Percentiles rank a stretch among this genome's conserved stretches.
These are phyloP conservation scores for Ornithorhynchus anatinus DNA, from an alignment of 2,113 vertebrate species.

Conservation along the genomic window DNA sequence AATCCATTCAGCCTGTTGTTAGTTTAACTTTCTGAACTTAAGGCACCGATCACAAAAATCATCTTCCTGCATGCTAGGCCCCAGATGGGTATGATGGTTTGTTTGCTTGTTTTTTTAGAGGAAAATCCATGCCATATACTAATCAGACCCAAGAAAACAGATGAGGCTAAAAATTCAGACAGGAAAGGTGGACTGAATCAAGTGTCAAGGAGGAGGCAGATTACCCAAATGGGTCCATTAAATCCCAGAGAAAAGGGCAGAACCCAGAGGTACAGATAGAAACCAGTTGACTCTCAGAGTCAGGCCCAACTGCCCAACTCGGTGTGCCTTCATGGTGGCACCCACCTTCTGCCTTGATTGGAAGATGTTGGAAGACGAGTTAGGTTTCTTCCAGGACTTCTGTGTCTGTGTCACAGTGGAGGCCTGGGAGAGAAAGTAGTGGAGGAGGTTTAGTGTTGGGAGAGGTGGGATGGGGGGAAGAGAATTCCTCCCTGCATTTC, in stretches of 20 bases:
- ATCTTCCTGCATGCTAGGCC: neutral
- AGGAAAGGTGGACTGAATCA: neutral
- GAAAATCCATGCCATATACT: neutral
- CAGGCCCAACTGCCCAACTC: no score
- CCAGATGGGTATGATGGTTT: neutral
- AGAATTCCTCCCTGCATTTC: no score
- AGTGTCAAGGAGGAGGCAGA: neutral
- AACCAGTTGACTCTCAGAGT: no score
- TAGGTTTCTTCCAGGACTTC: no score
- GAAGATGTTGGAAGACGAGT: no score
- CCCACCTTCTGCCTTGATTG: no score
- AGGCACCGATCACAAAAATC: neutral
- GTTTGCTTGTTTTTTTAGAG: neutral
- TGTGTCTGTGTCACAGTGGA: no score
- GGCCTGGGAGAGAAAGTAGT: no score
- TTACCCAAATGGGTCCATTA: neutral
- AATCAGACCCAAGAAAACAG: slow-evolving; percentile 13
- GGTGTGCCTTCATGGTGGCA: no score
- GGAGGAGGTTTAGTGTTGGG: no score
- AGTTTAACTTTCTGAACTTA: slow-evolving; percentile 17
- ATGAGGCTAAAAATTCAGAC: neutral
- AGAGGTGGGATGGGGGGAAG: no score
- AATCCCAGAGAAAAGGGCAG: neutral
- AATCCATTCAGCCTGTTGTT: neutral
- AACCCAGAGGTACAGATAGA: neutral